Conservation (phyloP, 1,140 invertebrate species). For the Megalonaias nervosa region DNA sequence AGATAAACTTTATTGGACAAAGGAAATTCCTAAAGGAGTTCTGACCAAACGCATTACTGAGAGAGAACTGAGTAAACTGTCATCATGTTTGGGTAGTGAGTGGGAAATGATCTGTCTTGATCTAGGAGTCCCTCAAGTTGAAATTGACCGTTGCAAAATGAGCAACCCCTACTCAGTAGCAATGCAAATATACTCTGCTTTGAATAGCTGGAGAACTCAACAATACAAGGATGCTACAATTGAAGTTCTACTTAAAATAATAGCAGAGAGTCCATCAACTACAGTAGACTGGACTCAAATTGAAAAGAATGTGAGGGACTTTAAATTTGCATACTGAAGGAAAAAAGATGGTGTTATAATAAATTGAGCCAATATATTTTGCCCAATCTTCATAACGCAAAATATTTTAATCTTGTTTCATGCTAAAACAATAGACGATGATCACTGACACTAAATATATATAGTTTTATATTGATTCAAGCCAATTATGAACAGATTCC, state of each 20-base stretch:
- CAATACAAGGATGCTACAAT: conserved; percentile 8
- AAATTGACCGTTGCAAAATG: conserved; percentile 32
- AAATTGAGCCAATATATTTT: no score
- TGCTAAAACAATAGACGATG: no score
- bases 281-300: conserved; percentile 23
- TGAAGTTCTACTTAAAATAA: conserved; percentile 4
- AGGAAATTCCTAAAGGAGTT: conserved; percentile 1
- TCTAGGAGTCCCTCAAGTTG: conserved; percentile 10
- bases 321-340: neutral
- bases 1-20: conserved; percentile 18
- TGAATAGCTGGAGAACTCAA: conserved; percentile 21
- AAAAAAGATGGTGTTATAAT: no score
- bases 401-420: no score
- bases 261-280: conserved; percentile 17
- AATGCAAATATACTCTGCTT: conserved; percentile 20
- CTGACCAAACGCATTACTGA: neutral
- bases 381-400: no score
- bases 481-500: no score
- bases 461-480: no score
- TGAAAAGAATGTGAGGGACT: conserved; percentile 9
- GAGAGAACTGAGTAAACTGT: conserved; percentile 26
- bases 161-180: conserved; percentile 14
- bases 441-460: no score
- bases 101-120: conserved; percentile 22
- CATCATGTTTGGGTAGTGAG: conserved; percentile 19